Base-by-base conservation (phyloP, 1,140 invertebrate species). In the Asobara japonica region DNA sequence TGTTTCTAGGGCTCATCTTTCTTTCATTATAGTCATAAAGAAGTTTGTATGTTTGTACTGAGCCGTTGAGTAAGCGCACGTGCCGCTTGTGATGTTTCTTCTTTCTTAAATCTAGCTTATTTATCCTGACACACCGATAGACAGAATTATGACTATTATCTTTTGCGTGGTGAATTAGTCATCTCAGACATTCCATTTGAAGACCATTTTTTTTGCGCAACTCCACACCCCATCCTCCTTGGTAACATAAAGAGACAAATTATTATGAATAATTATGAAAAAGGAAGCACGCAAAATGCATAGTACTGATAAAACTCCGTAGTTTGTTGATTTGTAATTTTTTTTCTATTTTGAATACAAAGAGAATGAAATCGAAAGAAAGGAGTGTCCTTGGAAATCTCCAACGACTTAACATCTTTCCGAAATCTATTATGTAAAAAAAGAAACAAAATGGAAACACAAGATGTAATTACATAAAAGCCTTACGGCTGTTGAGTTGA, bases 11-110 rank as follows among this genome's bases (percentile, higher is more conserved):
- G 30, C 41, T 65, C 51, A 60, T 66, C 31, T 60, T 66, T 66
- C 16, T 71, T 65, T 71, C 41, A 71, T 71, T 33, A 64, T 64
- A 70, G 33, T 65, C 69, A 71, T 71, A 60, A 70, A 70, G 5
- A 64, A 56, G 11, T 70, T 64, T 45, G 62, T 69, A 65, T 71
- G 69, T 60, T 72, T 65, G 60, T 60, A 72, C 41, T 60, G 51
- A 61, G 65, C n/a, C 22, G 31, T 36, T 33, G 51, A 20, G 48
- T 30, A 22, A 25, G 33, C 48, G 38, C 41, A 60, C 48, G 62
- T 36, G 70, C 45, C n/a, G 25, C 20, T 66, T 56, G n/a, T 64
- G 65, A 31, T 29, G 22, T 65, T 30, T 38, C 60, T 33, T 38
- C 33, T 38, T 45, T 13, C 41, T 18, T 45, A 1, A 45, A 45